Percentiles rank a stretch among this genome's conserved stretches.
Conservation (phyloP, 2,113 vertebrate species). For the Boulengerochromis microlepis region DNA sequence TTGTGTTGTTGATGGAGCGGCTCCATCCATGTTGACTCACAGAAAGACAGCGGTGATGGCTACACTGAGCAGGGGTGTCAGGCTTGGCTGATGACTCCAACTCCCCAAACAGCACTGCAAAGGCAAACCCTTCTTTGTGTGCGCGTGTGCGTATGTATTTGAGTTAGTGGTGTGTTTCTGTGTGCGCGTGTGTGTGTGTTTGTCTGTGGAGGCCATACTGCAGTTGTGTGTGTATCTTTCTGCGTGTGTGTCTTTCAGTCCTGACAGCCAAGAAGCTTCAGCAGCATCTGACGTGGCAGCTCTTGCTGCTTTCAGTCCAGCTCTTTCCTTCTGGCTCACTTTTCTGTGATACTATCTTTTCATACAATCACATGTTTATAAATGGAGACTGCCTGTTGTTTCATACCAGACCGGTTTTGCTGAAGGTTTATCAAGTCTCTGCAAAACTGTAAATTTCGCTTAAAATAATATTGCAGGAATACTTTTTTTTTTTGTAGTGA, state of each 20-base stretch:
- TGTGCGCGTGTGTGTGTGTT: neutral
- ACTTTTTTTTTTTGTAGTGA: neutral
- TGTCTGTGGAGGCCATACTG: slow-evolving; percentile 2
- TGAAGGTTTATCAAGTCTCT: slow-evolving; percentile 13
- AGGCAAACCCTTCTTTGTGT: slow-evolving; percentile 33
- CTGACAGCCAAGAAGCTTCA: slow-evolving; percentile 66
- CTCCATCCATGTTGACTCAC: slow-evolving; percentile 52
- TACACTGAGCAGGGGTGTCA: slow-evolving; percentile 47
- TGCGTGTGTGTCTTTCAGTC: slow-evolving; percentile 21
- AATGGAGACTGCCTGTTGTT: slow-evolving; percentile 46
- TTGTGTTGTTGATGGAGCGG: slow-evolving; percentile 44
- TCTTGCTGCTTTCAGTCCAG: slow-evolving; percentile 54
- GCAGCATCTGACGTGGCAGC: slow-evolving; percentile 71
- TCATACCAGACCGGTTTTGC: slow-evolving; percentile 10
- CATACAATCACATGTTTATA: slow-evolving; percentile 59
- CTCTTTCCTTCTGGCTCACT: slow-evolving; percentile 58
- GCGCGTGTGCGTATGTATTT: neutral
- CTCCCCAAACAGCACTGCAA: slow-evolving; percentile 31
- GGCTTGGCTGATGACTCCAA: slow-evolving; percentile 40
- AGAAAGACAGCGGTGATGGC: slow-evolving; percentile 40
- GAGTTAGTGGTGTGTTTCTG: neutral
- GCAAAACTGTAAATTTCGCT: neutral
- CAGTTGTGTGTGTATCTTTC: slow-evolving; percentile 1
- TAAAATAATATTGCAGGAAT: neutral
- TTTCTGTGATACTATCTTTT: slow-evolving; percentile 61